Percentiles rank a stretch among this genome's conserved stretches.
Conservation (phyloP, 2,113 vertebrate species). For the Sinocyclocheilus grahami region DNA sequence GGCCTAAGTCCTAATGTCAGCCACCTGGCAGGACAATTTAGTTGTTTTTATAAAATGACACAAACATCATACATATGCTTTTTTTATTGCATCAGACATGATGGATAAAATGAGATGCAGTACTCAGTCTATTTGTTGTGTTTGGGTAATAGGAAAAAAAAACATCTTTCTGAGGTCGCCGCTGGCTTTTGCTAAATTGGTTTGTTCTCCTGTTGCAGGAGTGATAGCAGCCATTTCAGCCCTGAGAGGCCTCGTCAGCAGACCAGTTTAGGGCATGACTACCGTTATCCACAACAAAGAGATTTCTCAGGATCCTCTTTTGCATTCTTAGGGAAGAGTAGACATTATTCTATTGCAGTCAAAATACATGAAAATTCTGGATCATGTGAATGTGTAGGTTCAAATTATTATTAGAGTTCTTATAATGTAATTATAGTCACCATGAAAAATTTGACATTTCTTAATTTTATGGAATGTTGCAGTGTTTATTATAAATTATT, state of each 20-base stretch:
- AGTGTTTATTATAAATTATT: too few relatives aligned
- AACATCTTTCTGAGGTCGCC: not conserved
- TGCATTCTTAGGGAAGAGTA: too few relatives aligned
- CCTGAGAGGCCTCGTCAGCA: constrained; percentile 17
- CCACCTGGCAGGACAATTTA: constrained; percentile 25
- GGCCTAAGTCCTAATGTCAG: not conserved
- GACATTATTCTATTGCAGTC: not conserved
- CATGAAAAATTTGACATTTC: too few relatives aligned
- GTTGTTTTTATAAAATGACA: constrained; percentile 38
- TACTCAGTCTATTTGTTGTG: constrained; percentile 36
- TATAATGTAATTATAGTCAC: too few relatives aligned
- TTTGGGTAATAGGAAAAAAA: constrained; percentile 39
- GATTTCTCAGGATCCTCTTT: not conserved
- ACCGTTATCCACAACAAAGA: not conserved
- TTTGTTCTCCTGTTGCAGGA: constrained; percentile 33
- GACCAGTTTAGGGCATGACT: not conserved
- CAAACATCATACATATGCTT: not conserved
- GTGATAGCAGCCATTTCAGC: constrained; percentile 17
- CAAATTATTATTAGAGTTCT: too few relatives aligned
- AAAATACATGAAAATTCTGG: not conserved
- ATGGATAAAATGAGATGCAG: constrained; percentile 18
- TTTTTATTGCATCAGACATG: constrained; percentile 10
- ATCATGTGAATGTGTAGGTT: not conserved
- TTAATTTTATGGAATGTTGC: not conserved
- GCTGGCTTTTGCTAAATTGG: constrained; percentile 30